Percentiles rank a stretch among this genome's conserved stretches.
Conservation (phyloP, 2,888 invertebrate species). For the Caenorhabditis parvicauda region DNA sequence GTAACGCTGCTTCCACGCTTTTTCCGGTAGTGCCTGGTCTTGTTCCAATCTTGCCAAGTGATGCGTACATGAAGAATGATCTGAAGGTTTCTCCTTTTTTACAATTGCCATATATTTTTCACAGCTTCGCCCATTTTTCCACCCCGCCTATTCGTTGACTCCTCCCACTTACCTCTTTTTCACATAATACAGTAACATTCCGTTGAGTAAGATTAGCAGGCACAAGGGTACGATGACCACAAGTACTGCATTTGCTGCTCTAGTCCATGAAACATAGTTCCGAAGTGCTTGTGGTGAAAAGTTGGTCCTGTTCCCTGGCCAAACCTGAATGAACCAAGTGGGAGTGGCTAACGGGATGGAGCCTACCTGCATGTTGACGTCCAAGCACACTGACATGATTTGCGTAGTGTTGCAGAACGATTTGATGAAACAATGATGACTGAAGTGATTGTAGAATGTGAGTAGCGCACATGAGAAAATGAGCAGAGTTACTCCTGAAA, state of each 20-base stretch:
- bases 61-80: slow-evolving; percentile 38
- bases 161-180: slow-evolving; percentile 28
- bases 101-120: not conserved
- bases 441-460: slow-evolving; percentile 52
- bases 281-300: slow-evolving; percentile 35
- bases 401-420: slow-evolving; percentile 51
- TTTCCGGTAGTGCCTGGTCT: slow-evolving; percentile 30
- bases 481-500: slow-evolving; percentile 21
- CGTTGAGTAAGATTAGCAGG: slow-evolving; percentile 37
- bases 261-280: slow-evolving; percentile 41
- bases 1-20: slow-evolving; percentile 30
- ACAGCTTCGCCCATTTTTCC: too few relatives aligned
- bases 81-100: slow-evolving; percentile 7
- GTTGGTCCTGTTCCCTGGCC: slow-evolving; percentile 54
- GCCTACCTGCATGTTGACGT: slow-evolving; percentile 43
- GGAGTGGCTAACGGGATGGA: not conserved
- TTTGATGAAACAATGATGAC: slow-evolving; percentile 49
- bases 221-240: slow-evolving; percentile 49
- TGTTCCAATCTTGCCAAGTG: slow-evolving; percentile 29
- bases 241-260: slow-evolving; percentile 48
- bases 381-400: slow-evolving; percentile 43
- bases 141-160: slow-evolving; percentile 28
- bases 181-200: slow-evolving; percentile 40
- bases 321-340: slow-evolving; percentile 6
- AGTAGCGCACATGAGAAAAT: slow-evolving; percentile 37